These are phyloP conservation scores for Smittia aterrima DNA, from an alignment of 2,888 invertebrate genomes.

Conservation along the genomic window DNA sequence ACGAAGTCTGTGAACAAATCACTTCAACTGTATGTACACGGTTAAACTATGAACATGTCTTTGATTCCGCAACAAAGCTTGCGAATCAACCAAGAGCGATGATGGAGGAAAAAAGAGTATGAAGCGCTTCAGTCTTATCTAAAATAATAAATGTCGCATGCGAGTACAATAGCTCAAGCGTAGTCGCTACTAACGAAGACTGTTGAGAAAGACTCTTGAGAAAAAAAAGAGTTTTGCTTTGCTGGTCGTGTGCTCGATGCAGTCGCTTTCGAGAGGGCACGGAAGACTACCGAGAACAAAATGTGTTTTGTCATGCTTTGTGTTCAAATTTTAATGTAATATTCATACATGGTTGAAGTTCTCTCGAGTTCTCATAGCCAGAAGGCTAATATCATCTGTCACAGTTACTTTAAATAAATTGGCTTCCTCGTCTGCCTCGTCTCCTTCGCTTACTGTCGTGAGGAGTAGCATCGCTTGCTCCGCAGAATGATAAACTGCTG, in stretches of 20 bases:
- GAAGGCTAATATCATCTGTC: slow-evolving; percentile 30
- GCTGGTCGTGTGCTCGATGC: neutral
- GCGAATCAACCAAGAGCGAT: neutral
- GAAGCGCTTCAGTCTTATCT: neutral
- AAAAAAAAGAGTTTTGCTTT: neutral
- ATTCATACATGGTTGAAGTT: slow-evolving; percentile 19
- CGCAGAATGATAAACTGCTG: slow-evolving; percentile 19
- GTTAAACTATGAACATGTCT: neutral
- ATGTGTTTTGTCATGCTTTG: slow-evolving; percentile 10
- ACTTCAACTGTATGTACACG: no score
- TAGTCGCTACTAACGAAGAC: slow-evolving; percentile 2
- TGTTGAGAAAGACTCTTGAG: neutral
- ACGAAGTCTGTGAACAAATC: no score
- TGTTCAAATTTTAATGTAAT: slow-evolving; percentile 24
- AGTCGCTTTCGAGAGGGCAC: neutral
- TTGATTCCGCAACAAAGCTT: neutral
- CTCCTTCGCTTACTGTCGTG: neutral
- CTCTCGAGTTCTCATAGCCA: slow-evolving; percentile 2
- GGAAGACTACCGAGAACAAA: neutral
- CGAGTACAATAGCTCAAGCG: neutral
- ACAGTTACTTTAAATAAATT: slow-evolving; percentile 37
- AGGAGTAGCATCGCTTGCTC: neutral
- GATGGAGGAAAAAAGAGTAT: neutral
- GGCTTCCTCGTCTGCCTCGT: neutral
- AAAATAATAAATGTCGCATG: neutral